A percentile compares a stretch with the other conserved stretches of the same genome.
phyloP scores from a whole-genome alignment of 2,113 vertebrate species.

The Serranochromis macrocephalus region DNA sequence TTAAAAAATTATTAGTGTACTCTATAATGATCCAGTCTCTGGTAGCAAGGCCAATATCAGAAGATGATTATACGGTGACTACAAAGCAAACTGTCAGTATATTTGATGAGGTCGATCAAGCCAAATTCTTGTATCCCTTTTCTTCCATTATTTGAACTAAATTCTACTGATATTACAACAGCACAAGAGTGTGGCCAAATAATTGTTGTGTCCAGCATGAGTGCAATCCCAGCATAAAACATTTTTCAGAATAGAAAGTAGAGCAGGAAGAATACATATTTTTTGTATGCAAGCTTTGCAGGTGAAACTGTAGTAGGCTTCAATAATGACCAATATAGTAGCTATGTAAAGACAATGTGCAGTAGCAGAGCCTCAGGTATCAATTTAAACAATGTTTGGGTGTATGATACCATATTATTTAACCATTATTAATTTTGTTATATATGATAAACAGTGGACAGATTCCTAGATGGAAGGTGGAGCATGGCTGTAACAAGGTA shows the following conservation, averaged over 20 bases:
- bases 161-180: neutral
- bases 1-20: neutral
- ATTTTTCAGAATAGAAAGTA: neutral
- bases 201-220: neutral
- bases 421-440: neutral
- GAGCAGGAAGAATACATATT: neutral
- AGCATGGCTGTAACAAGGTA: neutral
- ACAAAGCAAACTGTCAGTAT: constrained; percentile 8
- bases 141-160: neutral
- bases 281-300: neutral
- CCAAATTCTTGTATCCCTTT: neutral
- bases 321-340: neutral
- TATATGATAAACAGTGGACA: neutral
- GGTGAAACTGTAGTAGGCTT: neutral
- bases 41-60: neutral
- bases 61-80: neutral
- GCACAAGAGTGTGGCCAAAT: neutral
- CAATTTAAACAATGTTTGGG: neutral
- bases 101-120: constrained; percentile 33
- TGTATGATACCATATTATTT: neutral
- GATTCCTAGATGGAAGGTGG: neutral
- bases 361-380: neutral
- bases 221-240: neutral
- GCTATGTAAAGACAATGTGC: neutral
- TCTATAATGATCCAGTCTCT: neutral